Evolutionary conservation across 2,113 vertebrate species (phyloP).

Genomic region (Ellobius talpinus): DNA sequence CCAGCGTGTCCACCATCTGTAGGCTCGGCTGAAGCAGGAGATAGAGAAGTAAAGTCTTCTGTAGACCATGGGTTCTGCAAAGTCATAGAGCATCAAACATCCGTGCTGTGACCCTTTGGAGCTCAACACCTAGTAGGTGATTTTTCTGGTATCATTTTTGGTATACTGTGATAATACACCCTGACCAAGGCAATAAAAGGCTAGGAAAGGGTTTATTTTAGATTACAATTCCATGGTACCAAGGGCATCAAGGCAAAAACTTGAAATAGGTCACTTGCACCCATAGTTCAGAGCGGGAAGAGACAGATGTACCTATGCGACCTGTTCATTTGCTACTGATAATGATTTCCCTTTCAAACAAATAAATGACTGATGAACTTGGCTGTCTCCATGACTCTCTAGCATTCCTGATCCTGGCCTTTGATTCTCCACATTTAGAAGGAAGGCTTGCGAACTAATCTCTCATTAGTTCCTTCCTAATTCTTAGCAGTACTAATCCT

Average conservation of each 20-base stretch:
- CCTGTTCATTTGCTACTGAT: not conserved
- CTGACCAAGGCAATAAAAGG: not conserved
- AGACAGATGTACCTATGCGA: not conserved
- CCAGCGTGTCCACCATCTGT: not conserved
- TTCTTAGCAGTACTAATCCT: too few species aligned
- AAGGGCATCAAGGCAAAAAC: not conserved
- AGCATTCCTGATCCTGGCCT: not conserved
- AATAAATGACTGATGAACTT: not conserved
- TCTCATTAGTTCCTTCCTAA: too few species aligned
- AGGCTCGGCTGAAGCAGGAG: not conserved
- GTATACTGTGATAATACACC: not conserved
- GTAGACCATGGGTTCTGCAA: not conserved
- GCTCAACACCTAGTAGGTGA: not conserved
- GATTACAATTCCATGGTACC: not conserved
- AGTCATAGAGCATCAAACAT: too few species aligned
- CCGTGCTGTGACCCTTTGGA: not conserved
- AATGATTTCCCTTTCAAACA: not conserved
- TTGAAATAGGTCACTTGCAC: not conserved
- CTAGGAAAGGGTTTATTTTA: not conserved
- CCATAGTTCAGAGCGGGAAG: not conserved
- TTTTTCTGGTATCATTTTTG: not conserved
- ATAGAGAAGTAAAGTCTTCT: not conserved
- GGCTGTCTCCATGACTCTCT: not conserved
- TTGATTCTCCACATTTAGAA: not conserved
- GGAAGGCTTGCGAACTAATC: not conserved